phyloP scores from a whole-genome alignment of 2,113 vertebrate species.

The Leptodactylus fuscus region DNA sequence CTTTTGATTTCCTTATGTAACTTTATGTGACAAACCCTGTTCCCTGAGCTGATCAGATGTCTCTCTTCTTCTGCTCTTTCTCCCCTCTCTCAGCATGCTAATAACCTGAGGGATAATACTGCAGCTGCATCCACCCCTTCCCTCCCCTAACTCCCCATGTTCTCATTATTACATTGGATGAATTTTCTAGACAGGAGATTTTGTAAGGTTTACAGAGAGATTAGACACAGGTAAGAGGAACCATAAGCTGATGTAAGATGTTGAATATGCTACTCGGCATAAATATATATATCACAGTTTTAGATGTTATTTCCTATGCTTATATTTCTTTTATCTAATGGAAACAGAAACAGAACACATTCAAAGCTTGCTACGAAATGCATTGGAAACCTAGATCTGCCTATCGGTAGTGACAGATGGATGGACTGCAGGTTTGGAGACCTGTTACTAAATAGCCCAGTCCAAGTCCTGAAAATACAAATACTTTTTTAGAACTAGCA shows the following conservation, averaged over 20 bases:
- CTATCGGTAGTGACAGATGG: constrained; percentile 45
- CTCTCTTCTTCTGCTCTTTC: not conserved
- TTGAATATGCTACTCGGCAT: not conserved
- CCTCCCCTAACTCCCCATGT: not conserved
- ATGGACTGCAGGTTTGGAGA: constrained; percentile 35
- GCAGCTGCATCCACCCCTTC: not conserved
- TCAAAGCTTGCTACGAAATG: not conserved
- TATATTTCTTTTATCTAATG: not conserved
- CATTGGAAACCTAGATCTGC: not conserved
- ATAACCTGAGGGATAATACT: not conserved
- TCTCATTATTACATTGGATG: not conserved
- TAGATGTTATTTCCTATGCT: not conserved
- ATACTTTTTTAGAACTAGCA: constrained; percentile 25
- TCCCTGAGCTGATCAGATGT: not conserved
- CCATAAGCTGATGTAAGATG: not conserved
- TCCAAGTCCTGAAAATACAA: constrained; percentile 48
- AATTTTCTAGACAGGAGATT: not conserved
- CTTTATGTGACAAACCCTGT: too few relatives aligned
- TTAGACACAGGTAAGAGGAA: not conserved
- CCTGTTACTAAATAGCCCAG: constrained; percentile 20
- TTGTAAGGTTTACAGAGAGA: not conserved
- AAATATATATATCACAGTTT: not conserved
- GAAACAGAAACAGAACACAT: not conserved
- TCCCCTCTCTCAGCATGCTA: not conserved
- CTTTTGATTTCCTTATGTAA: too few relatives aligned